phyloP scores from a whole-genome alignment of 2,888 invertebrate genomes.

The Cephalotes varians region DNA sequence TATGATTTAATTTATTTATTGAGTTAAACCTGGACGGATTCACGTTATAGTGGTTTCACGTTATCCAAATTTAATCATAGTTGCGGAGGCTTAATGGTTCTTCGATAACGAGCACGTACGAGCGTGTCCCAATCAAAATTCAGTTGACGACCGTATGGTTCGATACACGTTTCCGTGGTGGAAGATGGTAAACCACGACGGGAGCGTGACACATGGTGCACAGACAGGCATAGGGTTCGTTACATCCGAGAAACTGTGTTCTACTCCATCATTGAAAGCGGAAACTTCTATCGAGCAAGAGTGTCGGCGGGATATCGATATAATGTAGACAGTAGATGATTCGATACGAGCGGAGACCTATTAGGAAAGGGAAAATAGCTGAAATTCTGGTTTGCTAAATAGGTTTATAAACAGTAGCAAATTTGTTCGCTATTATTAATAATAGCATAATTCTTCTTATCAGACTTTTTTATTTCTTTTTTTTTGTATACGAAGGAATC shows the following conservation, averaged over 20 bases:
- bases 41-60: background rate
- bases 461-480: background rate
- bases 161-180: constrained; percentile 36
- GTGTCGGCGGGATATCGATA: constrained; percentile 8
- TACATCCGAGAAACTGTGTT: constrained; percentile 1
- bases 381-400: background rate
- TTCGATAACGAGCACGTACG: constrained; percentile 15
- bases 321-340: background rate
- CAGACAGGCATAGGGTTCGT: background rate
- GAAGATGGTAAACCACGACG: constrained; percentile 54
- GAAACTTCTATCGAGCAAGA: constrained; percentile 47
- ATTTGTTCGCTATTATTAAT: background rate
- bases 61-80: constrained; percentile 13
- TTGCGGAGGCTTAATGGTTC: background rate
- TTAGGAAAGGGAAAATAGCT: background rate
- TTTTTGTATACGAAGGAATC: background rate
- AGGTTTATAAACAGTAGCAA: background rate
- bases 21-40: background rate
- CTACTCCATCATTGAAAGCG: background rate
- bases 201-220: background rate
- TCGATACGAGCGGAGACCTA: background rate
- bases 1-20: background rate
- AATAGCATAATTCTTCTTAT: background rate
- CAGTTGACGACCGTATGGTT: background rate
- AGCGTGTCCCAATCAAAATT: constrained; percentile 27